Evolutionary conservation across 2,797 vertebrate genomes (phyloP).

Genomic region (Psittacula echo): DNA sequence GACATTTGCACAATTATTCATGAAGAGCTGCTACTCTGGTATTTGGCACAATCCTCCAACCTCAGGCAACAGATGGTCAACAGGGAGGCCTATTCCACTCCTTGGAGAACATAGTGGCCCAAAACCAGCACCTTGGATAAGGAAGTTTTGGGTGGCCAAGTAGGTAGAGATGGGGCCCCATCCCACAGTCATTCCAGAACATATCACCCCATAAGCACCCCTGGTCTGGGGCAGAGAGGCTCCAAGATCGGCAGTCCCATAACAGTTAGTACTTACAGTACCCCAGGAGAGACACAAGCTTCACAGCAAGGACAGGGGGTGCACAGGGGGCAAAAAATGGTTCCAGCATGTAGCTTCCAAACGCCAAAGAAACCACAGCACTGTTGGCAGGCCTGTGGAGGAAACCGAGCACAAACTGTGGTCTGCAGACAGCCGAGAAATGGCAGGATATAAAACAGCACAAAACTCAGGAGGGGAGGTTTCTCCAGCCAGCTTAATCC

Average conservation of each 20-base stretch:
- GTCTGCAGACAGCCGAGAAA: neutral
- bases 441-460: neutral
- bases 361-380: slow-evolving; percentile 84
- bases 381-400: slow-evolving; percentile 82
- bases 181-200: neutral
- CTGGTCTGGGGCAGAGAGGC: neutral
- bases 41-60: neutral
- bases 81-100: neutral
- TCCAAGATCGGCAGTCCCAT: fast-evolving
- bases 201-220: neutral
- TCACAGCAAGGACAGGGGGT: slow-evolving; percentile 79
- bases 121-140: neutral
- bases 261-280: slow-evolving; percentile 80
- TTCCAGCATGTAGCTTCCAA: slow-evolving; percentile 88
- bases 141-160: neutral
- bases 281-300: slow-evolving; percentile 82
- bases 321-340: slow-evolving; percentile 85
- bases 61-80: neutral
- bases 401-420: neutral
- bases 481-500: neutral
- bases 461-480: neutral
- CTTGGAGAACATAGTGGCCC: neutral
- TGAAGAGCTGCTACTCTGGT: neutral
- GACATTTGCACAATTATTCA: neutral
- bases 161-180: neutral